These are phyloP conservation scores for Bombyx huttoni DNA, from an alignment of 2,888 invertebrate genomes.

Conservation along the genomic window DNA sequence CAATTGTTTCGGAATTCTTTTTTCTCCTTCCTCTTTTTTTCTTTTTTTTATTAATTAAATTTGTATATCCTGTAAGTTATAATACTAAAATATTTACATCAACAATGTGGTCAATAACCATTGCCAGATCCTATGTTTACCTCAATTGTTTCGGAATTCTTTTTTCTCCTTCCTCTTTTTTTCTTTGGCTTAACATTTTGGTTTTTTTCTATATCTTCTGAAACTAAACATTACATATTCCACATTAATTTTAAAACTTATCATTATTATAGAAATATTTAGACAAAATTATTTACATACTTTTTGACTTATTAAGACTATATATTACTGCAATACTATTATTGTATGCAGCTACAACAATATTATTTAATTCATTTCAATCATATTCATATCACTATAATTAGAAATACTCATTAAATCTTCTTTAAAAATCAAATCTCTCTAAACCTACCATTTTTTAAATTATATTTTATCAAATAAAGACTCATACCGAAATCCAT, in stretches of 20 bases:
- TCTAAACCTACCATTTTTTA: not conserved
- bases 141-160: constrained; percentile 46
- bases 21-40: constrained; percentile 61
- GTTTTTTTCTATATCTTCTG: constrained; percentile 47
- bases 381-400: no score
- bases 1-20: constrained; percentile 50
- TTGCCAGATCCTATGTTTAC: constrained; percentile 16
- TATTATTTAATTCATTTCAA: no score
- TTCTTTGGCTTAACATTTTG: constrained; percentile 57
- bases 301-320: no score
- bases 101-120: constrained; percentile 1
- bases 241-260: not conserved
- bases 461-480: not conserved
- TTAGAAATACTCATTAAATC: no score
- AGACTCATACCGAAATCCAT: constrained; percentile 56
- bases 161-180: constrained; percentile 61
- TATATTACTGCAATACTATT: no score
- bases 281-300: no score
- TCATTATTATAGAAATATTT: no score
- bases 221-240: constrained; percentile 12
- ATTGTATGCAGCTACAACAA: no score
- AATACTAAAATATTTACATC: no score
- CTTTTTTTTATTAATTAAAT: no score
- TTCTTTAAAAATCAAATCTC: no score
- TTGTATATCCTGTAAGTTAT: no score